A percentile compares a stretch with the other conserved stretches of the same genome.
These are phyloP conservation scores for Climacteris rufus DNA, from an alignment of 2,113 vertebrate species.

Conservation along the genomic window DNA sequence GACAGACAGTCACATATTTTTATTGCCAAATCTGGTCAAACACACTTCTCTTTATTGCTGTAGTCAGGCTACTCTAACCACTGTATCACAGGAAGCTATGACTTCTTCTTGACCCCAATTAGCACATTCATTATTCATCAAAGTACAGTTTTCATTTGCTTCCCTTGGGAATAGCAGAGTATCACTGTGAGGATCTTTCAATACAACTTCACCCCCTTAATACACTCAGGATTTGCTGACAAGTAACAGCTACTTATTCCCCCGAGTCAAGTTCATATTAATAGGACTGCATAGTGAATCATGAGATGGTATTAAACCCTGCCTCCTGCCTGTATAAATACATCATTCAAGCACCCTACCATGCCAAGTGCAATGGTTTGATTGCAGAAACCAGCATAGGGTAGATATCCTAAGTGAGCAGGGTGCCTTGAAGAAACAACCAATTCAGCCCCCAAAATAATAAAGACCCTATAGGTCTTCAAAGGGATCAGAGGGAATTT, in stretches of 20 bases:
- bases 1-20: neutral
- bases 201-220: slow-evolving; percentile 21
- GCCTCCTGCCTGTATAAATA: slow-evolving; percentile 37
- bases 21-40: neutral
- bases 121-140: slow-evolving; percentile 45
- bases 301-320: slow-evolving; percentile 26
- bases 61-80: neutral
- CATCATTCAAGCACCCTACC: slow-evolving; percentile 18
- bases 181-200: slow-evolving; percentile 26
- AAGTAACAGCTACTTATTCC: slow-evolving; percentile 44
- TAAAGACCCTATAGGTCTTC: neutral
- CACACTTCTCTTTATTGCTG: neutral
- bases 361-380: neutral
- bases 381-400: slow-evolving; percentile 18
- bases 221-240: slow-evolving; percentile 27
- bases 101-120: slow-evolving; percentile 40
- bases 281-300: slow-evolving; percentile 35
- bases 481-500: slow-evolving; percentile 6
- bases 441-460: neutral
- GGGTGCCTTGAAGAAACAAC: slow-evolving; percentile 7
- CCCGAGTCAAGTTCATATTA: slow-evolving; percentile 40
- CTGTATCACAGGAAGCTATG: neutral
- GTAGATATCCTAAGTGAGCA: neutral
- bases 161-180: slow-evolving; percentile 1
- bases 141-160: slow-evolving; percentile 1